Base-by-base conservation (phyloP, 2,888 invertebrate species). In the Empis stercorea region DNA sequence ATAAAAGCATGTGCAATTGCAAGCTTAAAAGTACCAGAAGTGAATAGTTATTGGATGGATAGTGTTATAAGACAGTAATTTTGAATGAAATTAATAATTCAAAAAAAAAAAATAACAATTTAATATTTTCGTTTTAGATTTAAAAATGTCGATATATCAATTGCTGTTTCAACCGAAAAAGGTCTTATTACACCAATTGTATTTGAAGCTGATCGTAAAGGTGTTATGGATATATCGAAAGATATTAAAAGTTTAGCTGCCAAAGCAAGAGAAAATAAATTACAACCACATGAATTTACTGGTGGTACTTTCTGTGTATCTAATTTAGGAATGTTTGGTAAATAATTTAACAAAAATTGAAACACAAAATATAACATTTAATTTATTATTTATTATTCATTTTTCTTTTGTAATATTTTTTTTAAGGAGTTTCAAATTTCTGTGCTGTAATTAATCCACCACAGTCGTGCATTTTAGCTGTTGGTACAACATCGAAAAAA, bases 111-210 rank as follows among this genome's bases (percentile, higher is more conserved):
- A 34, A 34, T 5, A 34, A 6, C 3, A n/a, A 34, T 13, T 34
- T 7, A 6, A 7, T 9, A 9, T 27, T 27, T 6, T 60, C 20
- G 5, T 20, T 27, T 6, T 60, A 89, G 89, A 62, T 92, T 83
- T 63, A 80, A 83, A 43, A 81, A 84, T 59, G 96, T 96, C 10
- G 99, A 99, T 67, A 86, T 99, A 2, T 91, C 88, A 59, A 89
- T 99, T 48, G 97, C 99, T 1, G 99, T 99, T 6, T 89, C 92
- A 50, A 97, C 97, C 1, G 89, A 92, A 5, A 78, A 79, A 52
- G 99, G 99, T 1, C 76, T 99, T 10, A 95, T 99, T 51, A 99
- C 99, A 2, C 99, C 99, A 2, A 97, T 99, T 56, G 78, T 99
- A 13, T 88, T 87, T 67, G 79, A 80, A 61, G 95, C 94, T 1